Base-by-base conservation (phyloP, 1,140 invertebrate species). In the Cryptotermes secundus region DNA sequence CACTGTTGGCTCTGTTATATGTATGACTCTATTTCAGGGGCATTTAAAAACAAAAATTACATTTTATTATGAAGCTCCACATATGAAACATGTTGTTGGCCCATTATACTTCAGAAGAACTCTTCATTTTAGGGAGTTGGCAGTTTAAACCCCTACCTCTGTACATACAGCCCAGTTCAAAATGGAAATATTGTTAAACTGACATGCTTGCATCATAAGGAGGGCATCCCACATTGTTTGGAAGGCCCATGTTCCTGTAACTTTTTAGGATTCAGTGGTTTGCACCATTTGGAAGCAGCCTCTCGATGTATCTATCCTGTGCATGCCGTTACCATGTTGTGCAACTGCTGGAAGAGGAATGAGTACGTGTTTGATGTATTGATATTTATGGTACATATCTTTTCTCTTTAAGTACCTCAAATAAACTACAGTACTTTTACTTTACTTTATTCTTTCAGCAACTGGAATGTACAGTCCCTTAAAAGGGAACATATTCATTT, bases 401-500 rank as follows among this genome's bases (percentile, higher is more conserved):
- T 31, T 72, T 31, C n/a, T 26, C 24, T 26, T 22, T 3, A 72
- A 72, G 59, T 72, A 72, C 59, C 59, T 3, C 59, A 72, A 31
- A 72, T 72, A 72, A 72, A 72, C 31, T 72, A 72, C 59, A 72
- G 59, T 31, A n/a, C 59, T 72, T 31, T 72, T 31, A n/a, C 14
- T 72, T 72, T 31, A 72, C 16, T 72, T 31, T 72, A 3, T 26
- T 72, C 31, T 31, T 10, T n/a, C 26, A 72, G 59, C n/a, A 31
- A 72, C n/a, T 72, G 59, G 59, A 72, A 72, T 72, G 59, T 72
- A 72, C 59, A 72, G 7, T 72, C 59, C 59, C n/a, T 31, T 72
- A 72, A 1, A 72, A 31, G 59, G 59, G 59, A 72, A 31, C 59
- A n/a, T 9, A 72, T 72, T n/a, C n/a, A 22, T 19, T 49, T 72